phyloP scores from a whole-genome alignment of 2,797 vertebrate genomes.

The Clarias platycephalus region DNA sequence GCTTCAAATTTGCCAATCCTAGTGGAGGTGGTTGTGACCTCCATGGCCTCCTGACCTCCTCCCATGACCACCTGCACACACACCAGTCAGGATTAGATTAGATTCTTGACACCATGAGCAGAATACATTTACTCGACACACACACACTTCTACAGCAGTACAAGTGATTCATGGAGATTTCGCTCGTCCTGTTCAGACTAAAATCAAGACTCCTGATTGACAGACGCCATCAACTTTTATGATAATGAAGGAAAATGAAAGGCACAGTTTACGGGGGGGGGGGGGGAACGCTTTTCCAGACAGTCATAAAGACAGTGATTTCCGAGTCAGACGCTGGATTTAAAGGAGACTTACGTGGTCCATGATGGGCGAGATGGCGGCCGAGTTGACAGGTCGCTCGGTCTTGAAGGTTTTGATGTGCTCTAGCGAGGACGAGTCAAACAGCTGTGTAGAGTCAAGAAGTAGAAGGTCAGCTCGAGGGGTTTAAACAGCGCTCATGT shows the following conservation, averaged over 20 bases:
- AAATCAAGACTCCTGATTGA: not conserved
- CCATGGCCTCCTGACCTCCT: slow-evolving; percentile 98
- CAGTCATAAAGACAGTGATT: not conserved
- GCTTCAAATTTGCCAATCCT: slow-evolving; percentile 98
- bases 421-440: slow-evolving; percentile 84
- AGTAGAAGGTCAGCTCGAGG: not conserved
- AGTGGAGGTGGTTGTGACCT: slow-evolving; percentile 96
- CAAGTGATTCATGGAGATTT: not conserved
- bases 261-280: too few species aligned
- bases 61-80: slow-evolving; percentile 90
- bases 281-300: too few species aligned
- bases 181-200: not conserved
- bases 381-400: slow-evolving; percentile 93
- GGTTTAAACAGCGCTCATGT: not conserved
- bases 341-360: slow-evolving; percentile 84
- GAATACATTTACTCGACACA: not conserved
- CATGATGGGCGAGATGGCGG: slow-evolving; percentile 93
- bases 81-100: not conserved
- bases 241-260: too few species aligned
- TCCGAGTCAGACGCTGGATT: not conserved
- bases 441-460: slow-evolving; percentile 73
- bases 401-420: slow-evolving; percentile 95
- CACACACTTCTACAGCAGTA: not conserved
- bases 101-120: not conserved
- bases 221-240: too few species aligned